phyloP scores from a whole-genome alignment of 2,888 invertebrate genomes.

The Pasiphila rectangulata region DNA sequence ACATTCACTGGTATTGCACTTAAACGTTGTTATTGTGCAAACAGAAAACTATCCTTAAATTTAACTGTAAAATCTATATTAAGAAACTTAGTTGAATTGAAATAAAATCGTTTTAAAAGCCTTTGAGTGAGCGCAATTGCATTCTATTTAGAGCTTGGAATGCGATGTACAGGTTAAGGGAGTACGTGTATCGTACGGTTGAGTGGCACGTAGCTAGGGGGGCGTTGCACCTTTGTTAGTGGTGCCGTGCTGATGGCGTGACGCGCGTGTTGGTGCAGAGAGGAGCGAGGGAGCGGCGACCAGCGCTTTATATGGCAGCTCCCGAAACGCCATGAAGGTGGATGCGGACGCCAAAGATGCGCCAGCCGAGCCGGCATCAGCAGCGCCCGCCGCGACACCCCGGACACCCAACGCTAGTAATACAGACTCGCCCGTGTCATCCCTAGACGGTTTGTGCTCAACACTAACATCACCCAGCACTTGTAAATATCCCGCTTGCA shows the following conservation, averaged over 20 bases:
- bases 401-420: slow-evolving; percentile 64
- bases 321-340: slow-evolving; percentile 57
- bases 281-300: slow-evolving; percentile 50
- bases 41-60: too few species aligned
- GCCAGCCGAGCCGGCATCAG: slow-evolving; percentile 53
- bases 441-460: slow-evolving; percentile 72
- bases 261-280: slow-evolving; percentile 65
- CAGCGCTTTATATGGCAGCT: slow-evolving; percentile 54
- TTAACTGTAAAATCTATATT: background rate
- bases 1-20: too few species aligned
- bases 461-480: slow-evolving; percentile 33
- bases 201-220: slow-evolving; percentile 24
- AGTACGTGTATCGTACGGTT: slow-evolving; percentile 17
- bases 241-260: slow-evolving; percentile 51
- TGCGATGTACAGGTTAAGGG: slow-evolving; percentile 17
- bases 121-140: slow-evolving; percentile 4
- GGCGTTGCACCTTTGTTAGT: slow-evolving; percentile 38
- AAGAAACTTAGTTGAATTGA: background rate
- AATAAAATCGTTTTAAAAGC: background rate
- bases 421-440: slow-evolving; percentile 72
- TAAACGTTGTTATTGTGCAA: too few species aligned
- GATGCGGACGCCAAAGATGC: slow-evolving; percentile 62
- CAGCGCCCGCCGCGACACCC: slow-evolving; percentile 48
- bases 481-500: slow-evolving; percentile 46
- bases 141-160: slow-evolving; percentile 17